These are phyloP conservation scores for Odiellus spinosus DNA, from an alignment of 2,888 invertebrate genomes.

Conservation along the genomic window DNA sequence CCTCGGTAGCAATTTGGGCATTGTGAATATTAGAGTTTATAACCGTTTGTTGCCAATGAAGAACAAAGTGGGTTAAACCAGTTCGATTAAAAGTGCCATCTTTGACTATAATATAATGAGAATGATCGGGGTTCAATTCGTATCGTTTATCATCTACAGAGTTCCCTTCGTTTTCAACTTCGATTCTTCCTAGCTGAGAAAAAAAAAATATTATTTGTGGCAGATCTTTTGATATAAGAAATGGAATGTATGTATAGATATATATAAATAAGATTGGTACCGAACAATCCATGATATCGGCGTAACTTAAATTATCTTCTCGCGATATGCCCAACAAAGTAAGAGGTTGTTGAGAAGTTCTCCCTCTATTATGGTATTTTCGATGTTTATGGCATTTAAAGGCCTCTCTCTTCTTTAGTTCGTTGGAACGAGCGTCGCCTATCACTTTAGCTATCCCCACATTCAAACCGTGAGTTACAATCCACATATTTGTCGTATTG, in stretches of 20 bases:
- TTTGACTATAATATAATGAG: slow-evolving; percentile 25
- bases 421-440: slow-evolving; percentile 28
- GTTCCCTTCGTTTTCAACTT: slow-evolving; percentile 18
- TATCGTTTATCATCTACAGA: slow-evolving; percentile 14
- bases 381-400: slow-evolving; percentile 17
- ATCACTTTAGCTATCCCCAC: slow-evolving; percentile 26
- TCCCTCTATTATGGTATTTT: slow-evolving; percentile 14
- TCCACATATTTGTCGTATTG: slow-evolving; percentile 29
- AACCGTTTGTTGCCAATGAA: slow-evolving; percentile 13
- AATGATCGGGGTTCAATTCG: slow-evolving; percentile 26
- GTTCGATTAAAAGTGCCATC: slow-evolving; percentile 18
- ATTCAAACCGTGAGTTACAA: slow-evolving; percentile 28
- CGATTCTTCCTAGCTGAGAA: slow-evolving; percentile 11
- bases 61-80: slow-evolving; percentile 14
- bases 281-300: slow-evolving; percentile 17
- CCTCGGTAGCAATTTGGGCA: too few relatives aligned
- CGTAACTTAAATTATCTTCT: slow-evolving; percentile 18
- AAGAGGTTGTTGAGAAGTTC: slow-evolving; percentile 16
- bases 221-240: too few relatives aligned
- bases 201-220: background rate
- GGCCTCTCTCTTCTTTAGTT: slow-evolving; percentile 22
- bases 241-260: too few relatives aligned
- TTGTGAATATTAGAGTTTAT: background rate
- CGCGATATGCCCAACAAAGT: slow-evolving; percentile 26
- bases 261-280: too few relatives aligned